Percentiles rank a stretch among this genome's conserved stretches.
Evolutionary conservation across 2,797 vertebrate genomes (phyloP).

Genomic region (Cynodonichthys magdalenae): DNA sequence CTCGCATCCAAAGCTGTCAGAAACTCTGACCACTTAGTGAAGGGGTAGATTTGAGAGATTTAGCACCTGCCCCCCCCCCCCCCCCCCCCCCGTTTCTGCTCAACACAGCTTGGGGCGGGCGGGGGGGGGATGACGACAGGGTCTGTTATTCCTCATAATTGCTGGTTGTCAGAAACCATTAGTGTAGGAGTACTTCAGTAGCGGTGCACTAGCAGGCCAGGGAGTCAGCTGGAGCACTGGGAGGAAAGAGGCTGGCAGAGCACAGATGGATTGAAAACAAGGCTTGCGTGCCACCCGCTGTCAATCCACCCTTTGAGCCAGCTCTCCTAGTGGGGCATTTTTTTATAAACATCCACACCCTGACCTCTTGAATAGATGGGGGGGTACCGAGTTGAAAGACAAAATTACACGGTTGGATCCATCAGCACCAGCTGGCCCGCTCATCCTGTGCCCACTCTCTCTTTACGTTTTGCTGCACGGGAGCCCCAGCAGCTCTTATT

Average conservation of each 20-base stretch:
- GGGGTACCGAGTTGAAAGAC: conserved; percentile 28
- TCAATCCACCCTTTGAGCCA: conserved; percentile 33
- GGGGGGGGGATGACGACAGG: conserved; percentile 19
- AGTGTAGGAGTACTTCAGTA: conserved; percentile 65
- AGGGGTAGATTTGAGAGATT: conserved; percentile 34
- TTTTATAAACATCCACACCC: conserved; percentile 32
- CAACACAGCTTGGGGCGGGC: conserved; percentile 17
- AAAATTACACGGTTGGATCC: conserved; percentile 49
- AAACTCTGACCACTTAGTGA: conserved; percentile 44
- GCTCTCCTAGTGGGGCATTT: conserved; percentile 12
- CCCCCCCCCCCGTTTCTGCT: conserved; percentile 36
- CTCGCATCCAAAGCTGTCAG: conserved; percentile 34
- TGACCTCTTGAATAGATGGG: conserved; percentile 44
- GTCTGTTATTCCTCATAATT: conserved; percentile 78
- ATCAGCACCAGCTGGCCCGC: conserved; percentile 47
- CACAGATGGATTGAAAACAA: conserved; percentile 58
- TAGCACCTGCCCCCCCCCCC: conserved; percentile 55
- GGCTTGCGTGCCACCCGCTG: conserved; percentile 34
- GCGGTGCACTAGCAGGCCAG: conserved; percentile 37
- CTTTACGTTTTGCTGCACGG: conserved; percentile 25
- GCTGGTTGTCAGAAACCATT: conserved; percentile 79
- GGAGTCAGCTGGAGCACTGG: conserved; percentile 62
- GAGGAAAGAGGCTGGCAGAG: conserved; percentile 47
- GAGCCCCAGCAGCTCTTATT: conserved; percentile 29
- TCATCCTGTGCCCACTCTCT: conserved; percentile 26